These are phyloP conservation scores for Chaetophractus vellerosus DNA, from an alignment of 2,797 vertebrate species.

Conservation along the genomic window DNA sequence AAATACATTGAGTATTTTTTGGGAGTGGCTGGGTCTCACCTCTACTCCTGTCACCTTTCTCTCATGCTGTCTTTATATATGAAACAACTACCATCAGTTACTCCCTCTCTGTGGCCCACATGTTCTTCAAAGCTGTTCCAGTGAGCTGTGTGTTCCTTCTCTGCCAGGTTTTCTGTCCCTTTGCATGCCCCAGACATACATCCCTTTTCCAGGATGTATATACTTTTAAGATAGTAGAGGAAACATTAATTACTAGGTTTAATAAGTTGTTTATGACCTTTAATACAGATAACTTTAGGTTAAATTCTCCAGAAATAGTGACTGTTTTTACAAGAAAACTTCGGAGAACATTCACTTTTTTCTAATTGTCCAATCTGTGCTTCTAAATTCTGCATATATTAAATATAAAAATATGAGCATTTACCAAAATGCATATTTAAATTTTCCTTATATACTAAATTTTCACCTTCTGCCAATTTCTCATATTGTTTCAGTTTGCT, in stretches of 20 bases:
- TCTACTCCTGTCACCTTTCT: constrained; percentile 81
- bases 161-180: constrained; percentile 79
- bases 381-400: constrained; percentile 40
- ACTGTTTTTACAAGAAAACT: constrained; percentile 52
- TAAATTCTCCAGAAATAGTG: constrained; percentile 65
- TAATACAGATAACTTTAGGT: constrained; percentile 66
- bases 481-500: neutral
- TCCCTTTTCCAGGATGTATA: constrained; percentile 67
- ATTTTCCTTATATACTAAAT: neutral
- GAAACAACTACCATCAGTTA: constrained; percentile 57
- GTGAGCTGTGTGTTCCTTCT: constrained; percentile 3
- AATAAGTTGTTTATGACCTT: constrained; percentile 49
- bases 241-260: constrained; percentile 56
- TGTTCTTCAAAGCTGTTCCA: constrained; percentile 81
- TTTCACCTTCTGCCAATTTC: constrained; percentile 45
- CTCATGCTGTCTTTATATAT: constrained; percentile 77
- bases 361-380: constrained; percentile 58
- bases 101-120: constrained; percentile 78
- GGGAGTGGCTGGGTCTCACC: constrained; percentile 64
- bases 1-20: constrained; percentile 39
- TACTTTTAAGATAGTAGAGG: constrained; percentile 50
- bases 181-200: constrained; percentile 65
- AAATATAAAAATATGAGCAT: constrained; percentile 55
- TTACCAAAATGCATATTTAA: constrained; percentile 51
- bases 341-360: constrained; percentile 59